phyloP scores from a whole-genome alignment of 2,888 invertebrate species.

The Parnassius mnemosyne region DNA sequence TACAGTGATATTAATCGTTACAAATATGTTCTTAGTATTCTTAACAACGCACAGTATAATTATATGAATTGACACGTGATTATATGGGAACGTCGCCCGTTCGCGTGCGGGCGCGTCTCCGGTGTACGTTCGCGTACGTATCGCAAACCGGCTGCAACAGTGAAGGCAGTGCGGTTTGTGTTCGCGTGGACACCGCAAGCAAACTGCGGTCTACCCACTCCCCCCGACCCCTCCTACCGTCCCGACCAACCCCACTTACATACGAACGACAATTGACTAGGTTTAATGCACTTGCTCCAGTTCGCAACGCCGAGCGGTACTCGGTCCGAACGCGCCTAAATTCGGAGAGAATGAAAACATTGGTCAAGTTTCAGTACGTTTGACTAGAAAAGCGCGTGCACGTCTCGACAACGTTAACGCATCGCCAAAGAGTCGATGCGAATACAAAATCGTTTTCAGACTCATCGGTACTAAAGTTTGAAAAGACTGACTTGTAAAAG shows the following conservation, averaged over 20 bases:
- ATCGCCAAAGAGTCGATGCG: slow-evolving; percentile 53
- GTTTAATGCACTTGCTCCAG: slow-evolving; percentile 63
- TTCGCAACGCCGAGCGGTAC: slow-evolving; percentile 35
- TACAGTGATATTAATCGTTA: slow-evolving; percentile 65
- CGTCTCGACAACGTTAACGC: slow-evolving; percentile 44
- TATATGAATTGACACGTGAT: slow-evolving; percentile 76
- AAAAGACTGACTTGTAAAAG: slow-evolving; percentile 68
- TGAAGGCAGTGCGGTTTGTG: neutral
- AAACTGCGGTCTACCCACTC: neutral
- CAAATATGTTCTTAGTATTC: slow-evolving; percentile 67
- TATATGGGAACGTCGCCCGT: slow-evolving; percentile 23
- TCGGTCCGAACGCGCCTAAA: slow-evolving; percentile 54
- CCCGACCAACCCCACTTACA: slow-evolving; percentile 50
- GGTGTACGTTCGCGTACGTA: neutral
- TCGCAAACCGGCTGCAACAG: no score
- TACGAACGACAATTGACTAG: slow-evolving; percentile 79
- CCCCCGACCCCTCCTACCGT: slow-evolving; percentile 3
- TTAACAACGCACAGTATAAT: slow-evolving; percentile 76
- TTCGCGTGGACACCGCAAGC: slow-evolving; percentile 19
- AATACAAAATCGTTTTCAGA: slow-evolving; percentile 68
- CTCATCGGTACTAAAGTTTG: slow-evolving; percentile 64
- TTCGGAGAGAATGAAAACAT: slow-evolving; percentile 60
- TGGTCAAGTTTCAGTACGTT: slow-evolving; percentile 72
- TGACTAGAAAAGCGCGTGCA: slow-evolving; percentile 66
- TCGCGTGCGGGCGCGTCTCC: slow-evolving; percentile 24